Percentiles rank a stretch among this genome's conserved stretches.
These are phyloP conservation scores for Atherinosoma microstoma DNA, from an alignment of 2,797 vertebrate species.

Conservation along the genomic window DNA sequence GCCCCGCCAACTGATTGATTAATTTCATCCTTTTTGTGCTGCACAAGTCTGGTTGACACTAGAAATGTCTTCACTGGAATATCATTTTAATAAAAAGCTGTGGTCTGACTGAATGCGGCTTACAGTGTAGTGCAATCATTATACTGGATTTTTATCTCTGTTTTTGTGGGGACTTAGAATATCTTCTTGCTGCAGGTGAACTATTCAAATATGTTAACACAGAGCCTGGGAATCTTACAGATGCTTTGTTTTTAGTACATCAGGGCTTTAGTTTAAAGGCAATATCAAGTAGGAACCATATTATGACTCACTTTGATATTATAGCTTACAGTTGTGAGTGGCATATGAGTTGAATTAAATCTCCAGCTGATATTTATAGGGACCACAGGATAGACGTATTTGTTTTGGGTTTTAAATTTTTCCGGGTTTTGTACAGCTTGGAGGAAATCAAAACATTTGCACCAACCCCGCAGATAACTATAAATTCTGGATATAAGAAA, in stretches of 20 bases:
- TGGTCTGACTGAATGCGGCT: constrained; percentile 48
- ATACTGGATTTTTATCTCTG: constrained; percentile 54
- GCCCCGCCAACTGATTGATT: constrained; percentile 73
- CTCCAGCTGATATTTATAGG: constrained; percentile 31
- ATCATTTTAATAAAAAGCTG: constrained; percentile 62
- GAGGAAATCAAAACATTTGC: constrained; percentile 14
- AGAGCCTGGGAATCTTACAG: constrained; percentile 70
- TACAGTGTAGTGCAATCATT: constrained; percentile 48
- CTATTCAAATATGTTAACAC: constrained; percentile 60
- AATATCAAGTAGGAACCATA: constrained; percentile 64
- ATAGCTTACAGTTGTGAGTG: constrained; percentile 69
- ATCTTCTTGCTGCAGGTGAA: constrained; percentile 47
- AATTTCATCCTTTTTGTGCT: constrained; percentile 75
- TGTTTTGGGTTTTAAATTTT: constrained; percentile 17
- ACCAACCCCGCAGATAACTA: neutral
- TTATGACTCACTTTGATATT: constrained; percentile 66
- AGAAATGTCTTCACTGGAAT: constrained; percentile 56
- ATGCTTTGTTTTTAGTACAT: constrained; percentile 75
- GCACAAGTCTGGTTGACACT: constrained; percentile 47
- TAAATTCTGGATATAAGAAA: constrained; percentile 2
- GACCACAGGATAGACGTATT: constrained; percentile 15
- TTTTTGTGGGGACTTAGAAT: constrained; percentile 49
- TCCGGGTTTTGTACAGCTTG: neutral
- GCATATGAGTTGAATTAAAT: constrained; percentile 57
- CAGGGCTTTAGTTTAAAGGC: constrained; percentile 68